A percentile compares a stretch with the other conserved stretches of the same genome.
These are phyloP conservation scores for Brachyhypopomus occidentalis DNA, from an alignment of 2,113 vertebrate genomes.

Conservation along the genomic window DNA sequence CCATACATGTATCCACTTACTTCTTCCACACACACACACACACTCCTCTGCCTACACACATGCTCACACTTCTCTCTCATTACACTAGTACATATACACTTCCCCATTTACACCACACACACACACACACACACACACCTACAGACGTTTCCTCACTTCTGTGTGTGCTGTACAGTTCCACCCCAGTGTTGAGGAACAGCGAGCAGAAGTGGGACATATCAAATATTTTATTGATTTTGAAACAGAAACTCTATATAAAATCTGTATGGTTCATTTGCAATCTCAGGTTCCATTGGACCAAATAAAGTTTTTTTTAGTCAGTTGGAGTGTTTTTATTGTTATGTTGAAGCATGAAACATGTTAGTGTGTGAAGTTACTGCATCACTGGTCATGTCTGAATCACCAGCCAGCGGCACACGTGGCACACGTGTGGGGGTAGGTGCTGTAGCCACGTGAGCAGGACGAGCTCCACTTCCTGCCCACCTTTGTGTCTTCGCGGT, in stretches of 20 bases:
- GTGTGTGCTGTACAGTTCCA: conserved; percentile 60
- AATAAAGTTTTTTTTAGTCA: conserved; percentile 89
- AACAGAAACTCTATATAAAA: conserved; percentile 68
- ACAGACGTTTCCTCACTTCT: conserved; percentile 12
- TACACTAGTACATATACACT: not conserved
- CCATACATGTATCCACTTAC: not conserved
- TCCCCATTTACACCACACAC: not conserved
- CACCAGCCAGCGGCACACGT: too few relatives aligned
- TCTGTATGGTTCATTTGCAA: conserved; percentile 87
- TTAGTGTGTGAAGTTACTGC: too few relatives aligned
- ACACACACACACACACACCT: conserved; percentile 19
- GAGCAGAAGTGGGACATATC: conserved; percentile 78
- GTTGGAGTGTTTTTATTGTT: not conserved
- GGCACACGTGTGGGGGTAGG: too few relatives aligned
- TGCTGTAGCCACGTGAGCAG: too few relatives aligned
- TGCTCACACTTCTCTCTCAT: not conserved
- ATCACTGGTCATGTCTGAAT: too few relatives aligned
- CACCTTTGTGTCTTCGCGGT: too few relatives aligned
- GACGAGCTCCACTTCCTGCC: too few relatives aligned
- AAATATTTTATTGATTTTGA: conserved; percentile 89
- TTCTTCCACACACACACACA: conserved; percentile 8
- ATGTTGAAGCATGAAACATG: not conserved
- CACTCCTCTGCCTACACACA: conserved; percentile 3
- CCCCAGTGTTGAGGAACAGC: not conserved
- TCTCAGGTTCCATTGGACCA: conserved; percentile 99